Conservation (phyloP, 1,140 invertebrate species). For the Drosophila funebris region DNA sequence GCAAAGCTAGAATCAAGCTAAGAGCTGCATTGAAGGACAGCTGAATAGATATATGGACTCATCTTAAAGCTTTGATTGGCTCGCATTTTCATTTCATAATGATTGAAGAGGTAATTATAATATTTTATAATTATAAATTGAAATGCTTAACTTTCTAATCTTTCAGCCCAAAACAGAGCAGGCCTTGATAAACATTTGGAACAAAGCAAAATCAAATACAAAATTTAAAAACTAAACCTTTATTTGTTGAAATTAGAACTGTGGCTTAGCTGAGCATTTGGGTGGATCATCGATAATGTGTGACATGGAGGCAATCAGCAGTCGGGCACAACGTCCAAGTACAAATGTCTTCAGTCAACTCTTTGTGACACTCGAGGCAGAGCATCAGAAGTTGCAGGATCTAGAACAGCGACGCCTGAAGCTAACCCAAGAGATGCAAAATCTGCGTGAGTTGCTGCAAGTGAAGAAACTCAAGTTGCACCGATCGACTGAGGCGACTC, state of each 20-base stretch:
- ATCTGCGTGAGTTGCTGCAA: conserved; percentile 18
- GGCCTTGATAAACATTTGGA: not conserved
- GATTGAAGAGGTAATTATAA: no score
- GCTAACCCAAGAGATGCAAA: conserved; percentile 38
- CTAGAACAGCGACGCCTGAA: conserved; percentile 29
- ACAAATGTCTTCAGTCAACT: conserved; percentile 20
- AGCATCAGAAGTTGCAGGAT: conserved; percentile 35
- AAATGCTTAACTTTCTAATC: no score
- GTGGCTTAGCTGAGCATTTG: not conserved
- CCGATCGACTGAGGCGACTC: not conserved
- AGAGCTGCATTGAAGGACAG: no score
- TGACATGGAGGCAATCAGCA: not conserved
- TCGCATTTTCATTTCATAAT: no score
- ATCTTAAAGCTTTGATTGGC: no score
- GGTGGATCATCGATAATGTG: not conserved
- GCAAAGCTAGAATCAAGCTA: no score
- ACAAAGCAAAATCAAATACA: not conserved
- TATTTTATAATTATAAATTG: no score
- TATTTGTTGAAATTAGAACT: not conserved
- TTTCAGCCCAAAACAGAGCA: not conserved
- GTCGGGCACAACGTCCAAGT: not conserved
- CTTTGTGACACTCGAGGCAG: conserved; percentile 36
- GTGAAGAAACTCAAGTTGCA: conserved; percentile 23
- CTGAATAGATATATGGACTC: no score
- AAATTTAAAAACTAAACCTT: not conserved